These are phyloP conservation scores for Patella pellucida DNA, from an alignment of 2,888 invertebrate genomes.

Conservation along the genomic window DNA sequence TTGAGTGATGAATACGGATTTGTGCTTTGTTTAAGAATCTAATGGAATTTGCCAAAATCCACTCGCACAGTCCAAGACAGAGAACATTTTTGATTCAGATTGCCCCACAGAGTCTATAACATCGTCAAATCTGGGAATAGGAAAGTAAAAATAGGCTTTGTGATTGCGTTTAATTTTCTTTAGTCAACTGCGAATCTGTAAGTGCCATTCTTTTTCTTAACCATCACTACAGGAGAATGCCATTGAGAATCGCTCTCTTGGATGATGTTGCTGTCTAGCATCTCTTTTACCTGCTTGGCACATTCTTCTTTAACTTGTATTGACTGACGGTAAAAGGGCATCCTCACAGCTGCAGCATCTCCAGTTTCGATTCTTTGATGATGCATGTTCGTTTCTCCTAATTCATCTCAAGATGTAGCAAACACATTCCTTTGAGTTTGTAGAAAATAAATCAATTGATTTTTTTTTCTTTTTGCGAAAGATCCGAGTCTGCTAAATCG, in stretches of 20 bases:
- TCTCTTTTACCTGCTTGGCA: too few relatives aligned
- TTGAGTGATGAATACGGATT: conserved; percentile 39
- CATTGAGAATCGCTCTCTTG: too few relatives aligned
- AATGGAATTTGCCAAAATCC: conserved; percentile 35
- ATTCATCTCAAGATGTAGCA: too few relatives aligned
- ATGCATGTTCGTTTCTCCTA: too few relatives aligned
- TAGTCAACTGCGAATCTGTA: conserved; percentile 39
- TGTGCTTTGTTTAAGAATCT: conserved; percentile 27
- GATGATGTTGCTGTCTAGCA: too few relatives aligned
- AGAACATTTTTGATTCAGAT: conserved; percentile 24
- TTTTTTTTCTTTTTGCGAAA: neutral
- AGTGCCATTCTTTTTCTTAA: too few relatives aligned
- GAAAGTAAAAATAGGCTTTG: conserved; percentile 32
- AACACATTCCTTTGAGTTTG: neutral
- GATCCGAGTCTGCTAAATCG: too few relatives aligned
- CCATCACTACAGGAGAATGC: too few relatives aligned
- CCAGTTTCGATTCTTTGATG: too few relatives aligned
- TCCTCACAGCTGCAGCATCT: too few relatives aligned
- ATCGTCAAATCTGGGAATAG: conserved; percentile 35
- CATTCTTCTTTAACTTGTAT: too few relatives aligned
- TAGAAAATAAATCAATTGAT: neutral
- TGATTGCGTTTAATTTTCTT: conserved; percentile 33
- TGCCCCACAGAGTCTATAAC: conserved; percentile 34
- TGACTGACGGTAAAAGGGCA: too few relatives aligned
- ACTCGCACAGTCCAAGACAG: conserved; percentile 31